Base-by-base conservation (phyloP, 1,140 invertebrate species). In the Drosophila quadrilineata region DNA sequence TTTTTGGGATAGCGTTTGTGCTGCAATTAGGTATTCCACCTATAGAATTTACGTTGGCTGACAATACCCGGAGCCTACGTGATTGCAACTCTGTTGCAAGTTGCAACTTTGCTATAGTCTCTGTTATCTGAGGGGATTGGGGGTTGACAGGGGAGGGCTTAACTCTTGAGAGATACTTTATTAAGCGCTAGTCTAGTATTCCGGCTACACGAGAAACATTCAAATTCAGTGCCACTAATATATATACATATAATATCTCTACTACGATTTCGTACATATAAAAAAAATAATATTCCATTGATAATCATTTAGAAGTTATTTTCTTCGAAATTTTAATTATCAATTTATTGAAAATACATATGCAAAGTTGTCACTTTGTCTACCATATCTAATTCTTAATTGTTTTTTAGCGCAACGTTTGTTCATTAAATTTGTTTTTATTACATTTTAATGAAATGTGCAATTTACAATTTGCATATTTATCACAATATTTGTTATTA, bases 1-100 rank as follows among this genome's bases (percentile, higher is more conserved):
- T 35, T 40, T 63, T 48, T 56, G 41, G 38, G 64, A n/a, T n/a
- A n/a, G 73, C 68, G 62, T 40, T 57, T 58, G 24, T 84, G 36
- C 58, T 59, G 75, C 71, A 84, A 84, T 84, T 84, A 84, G 79
- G 71, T 71, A 85, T 84, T 84, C 79, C 62, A 67, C 43, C 71
- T 74, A 72, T 67, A 62, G 52, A 71, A 57, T 57, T 57, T 48
- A 22, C 58, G 50, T 67, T 43, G 49, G 50, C 52, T 71, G 75
- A 49, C 62, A 46, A 68, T 33, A 17, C 22, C n/a, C n/a, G n/a
- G 43, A 57, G 35, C 52, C 65, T 70, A 67, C 69, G 65, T 73
- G 72, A 66, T 69, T 52, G 24, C 50, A 35, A 8, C 10, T 33
- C 40, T 33, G 14, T 14, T 33, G 12, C 12, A n/a, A n/a, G n/a